Conservation (phyloP, 2,113 vertebrate genomes). For the Arizona elegans region DNA sequence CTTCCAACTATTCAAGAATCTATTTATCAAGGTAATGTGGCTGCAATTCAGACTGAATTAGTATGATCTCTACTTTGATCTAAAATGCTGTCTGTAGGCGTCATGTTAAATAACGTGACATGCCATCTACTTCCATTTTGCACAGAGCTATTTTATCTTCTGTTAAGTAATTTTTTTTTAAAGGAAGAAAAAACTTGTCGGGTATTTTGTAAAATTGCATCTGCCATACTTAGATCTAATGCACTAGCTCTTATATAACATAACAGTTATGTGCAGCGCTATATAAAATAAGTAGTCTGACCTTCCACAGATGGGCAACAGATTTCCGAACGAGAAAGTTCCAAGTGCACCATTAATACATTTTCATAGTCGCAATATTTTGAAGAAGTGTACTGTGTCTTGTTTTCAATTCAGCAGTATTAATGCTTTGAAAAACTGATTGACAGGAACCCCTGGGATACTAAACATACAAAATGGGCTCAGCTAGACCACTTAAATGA, state of each 20-base stretch:
- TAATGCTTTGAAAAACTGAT: not conserved
- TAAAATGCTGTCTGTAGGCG: conserved; percentile 42
- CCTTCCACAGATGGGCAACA: not conserved
- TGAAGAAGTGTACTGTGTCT: not conserved
- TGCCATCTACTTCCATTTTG: conserved; percentile 40
- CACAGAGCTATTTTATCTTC: conserved; percentile 34
- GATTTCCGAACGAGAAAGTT: not conserved
- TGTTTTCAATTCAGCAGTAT: not conserved
- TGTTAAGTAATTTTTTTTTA: conserved; percentile 12
- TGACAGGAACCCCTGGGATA: not conserved
- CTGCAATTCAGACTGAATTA: conserved; percentile 5
- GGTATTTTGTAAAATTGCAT: conserved; percentile 23
- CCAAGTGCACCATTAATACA: not conserved
- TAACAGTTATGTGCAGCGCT: conserved; percentile 14
- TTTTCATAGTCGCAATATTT: not conserved
- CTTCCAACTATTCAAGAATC: not conserved
- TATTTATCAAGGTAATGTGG: conserved; percentile 6
- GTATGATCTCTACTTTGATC: conserved; percentile 16
- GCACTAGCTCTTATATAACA: conserved; percentile 22
- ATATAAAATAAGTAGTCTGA: conserved; percentile 10
- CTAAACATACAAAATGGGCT: not conserved
- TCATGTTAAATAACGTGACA: conserved; percentile 41
- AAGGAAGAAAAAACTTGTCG: conserved; percentile 7
- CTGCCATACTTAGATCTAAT: conserved; percentile 25
- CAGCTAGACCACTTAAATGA: too few relatives aligned